Evolutionary conservation across 2,888 invertebrate species (phyloP).

Genomic region (Pemphredon lugubris): DNA sequence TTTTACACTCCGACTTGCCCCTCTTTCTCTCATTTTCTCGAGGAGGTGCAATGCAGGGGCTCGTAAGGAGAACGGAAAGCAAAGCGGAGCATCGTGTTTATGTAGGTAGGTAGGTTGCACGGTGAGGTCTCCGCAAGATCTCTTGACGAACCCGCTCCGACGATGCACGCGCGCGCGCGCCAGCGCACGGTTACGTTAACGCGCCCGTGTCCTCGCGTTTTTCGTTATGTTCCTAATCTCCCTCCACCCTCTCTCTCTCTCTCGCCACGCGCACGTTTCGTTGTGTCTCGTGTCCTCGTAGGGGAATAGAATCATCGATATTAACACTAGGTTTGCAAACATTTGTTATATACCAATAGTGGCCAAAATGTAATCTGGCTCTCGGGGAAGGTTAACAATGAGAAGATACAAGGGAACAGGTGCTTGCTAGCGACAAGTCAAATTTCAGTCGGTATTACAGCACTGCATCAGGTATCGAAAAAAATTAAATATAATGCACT

Average conservation of each 20-base stretch:
- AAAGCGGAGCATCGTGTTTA: conserved; percentile 71
- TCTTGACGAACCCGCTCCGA: conserved; percentile 40
- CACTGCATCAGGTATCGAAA: too few relatives aligned
- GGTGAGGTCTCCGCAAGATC: conserved; percentile 58
- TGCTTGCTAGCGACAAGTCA: too few relatives aligned
- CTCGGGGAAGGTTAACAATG: too few relatives aligned
- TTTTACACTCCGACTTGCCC: conserved; percentile 13
- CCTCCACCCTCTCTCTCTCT: conserved; percentile 16
- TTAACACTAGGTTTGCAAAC: too few relatives aligned
- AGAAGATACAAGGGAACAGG: too few relatives aligned
- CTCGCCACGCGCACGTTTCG: background rate
- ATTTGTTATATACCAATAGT: too few relatives aligned
- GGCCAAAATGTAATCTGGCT: too few relatives aligned
- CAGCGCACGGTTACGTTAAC: conserved; percentile 7
- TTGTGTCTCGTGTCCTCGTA: background rate
- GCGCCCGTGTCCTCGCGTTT: conserved; percentile 1
- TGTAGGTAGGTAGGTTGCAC: conserved; percentile 71
- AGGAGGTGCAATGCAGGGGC: conserved; percentile 64
- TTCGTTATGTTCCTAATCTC: background rate
- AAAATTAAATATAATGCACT: too few relatives aligned
- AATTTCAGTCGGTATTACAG: too few relatives aligned
- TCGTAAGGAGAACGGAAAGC: conserved; percentile 71
- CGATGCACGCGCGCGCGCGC: conserved; percentile 22
- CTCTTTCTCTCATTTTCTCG: conserved; percentile 52
- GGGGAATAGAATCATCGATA: too few relatives aligned